These are phyloP conservation scores for Mergus octosetaceus DNA, from an alignment of 2,797 vertebrate genomes.

Conservation along the genomic window DNA sequence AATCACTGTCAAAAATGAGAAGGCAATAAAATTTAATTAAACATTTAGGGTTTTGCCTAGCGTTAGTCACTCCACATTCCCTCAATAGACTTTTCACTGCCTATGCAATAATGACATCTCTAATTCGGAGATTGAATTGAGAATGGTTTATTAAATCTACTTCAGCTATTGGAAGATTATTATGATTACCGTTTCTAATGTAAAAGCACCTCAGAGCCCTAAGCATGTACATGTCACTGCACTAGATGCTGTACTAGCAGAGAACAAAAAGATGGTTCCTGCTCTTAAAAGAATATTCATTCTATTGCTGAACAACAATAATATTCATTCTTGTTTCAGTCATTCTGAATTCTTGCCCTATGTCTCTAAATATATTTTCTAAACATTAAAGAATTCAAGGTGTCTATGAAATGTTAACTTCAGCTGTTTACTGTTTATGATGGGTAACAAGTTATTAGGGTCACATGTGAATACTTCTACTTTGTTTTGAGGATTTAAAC, in stretches of 20 bases:
- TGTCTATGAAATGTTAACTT: background rate
- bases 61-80: background rate
- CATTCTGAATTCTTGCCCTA: background rate
- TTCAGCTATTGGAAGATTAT: constrained; percentile 1
- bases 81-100: background rate
- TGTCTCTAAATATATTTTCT: background rate
- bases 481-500: background rate
- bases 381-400: background rate
- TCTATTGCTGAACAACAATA: background rate
- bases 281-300: background rate
- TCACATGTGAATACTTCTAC: background rate
- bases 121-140: constrained; percentile 25
- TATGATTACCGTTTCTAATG: background rate
- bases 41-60: background rate
- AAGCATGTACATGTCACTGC: background rate
- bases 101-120: background rate
- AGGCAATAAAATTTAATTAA: constrained; percentile 31
- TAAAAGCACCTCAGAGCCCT: constrained; percentile 15
- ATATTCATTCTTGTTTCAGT: background rate
- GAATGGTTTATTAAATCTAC: constrained; percentile 22
- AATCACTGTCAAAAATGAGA: background rate
- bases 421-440: background rate
- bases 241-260: background rate
- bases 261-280: background rate
- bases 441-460: background rate